Base-by-base conservation (phyloP, 2,113 vertebrate genomes). In the Pipa parva region DNA sequence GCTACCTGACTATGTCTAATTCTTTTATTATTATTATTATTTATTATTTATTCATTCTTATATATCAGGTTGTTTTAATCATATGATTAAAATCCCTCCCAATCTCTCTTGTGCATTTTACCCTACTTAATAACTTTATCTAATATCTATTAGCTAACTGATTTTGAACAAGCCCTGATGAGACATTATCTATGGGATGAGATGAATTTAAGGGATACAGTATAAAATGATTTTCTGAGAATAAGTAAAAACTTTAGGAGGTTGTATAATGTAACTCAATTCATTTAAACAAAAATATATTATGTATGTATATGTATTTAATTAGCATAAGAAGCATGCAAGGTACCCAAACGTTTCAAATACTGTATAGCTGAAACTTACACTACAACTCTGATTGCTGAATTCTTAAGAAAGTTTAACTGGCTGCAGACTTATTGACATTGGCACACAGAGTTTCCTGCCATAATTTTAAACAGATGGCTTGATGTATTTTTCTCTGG, bases 381-480 rank as follows among this genome's bases (percentile, higher is more conserved):
- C n/a, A 63, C 22, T 63, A 29, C 37, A 52, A 29, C 46, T 60
- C 57, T 70, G 48, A 60, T 70, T 70, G 45, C 31, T 60, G 66
- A 70, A 70, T 70, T 61, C 66, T 61, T 52, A 26, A 29, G 25
- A 70, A 70, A 54, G 27, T 61, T n/a, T 61, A 28, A 58, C 57
- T 31, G 49, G 66, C 36, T 45, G n/a, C n/a, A 26, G 60, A 11
- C n/a, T 46, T 70, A 60, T 70, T 70, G 49, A 61, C 54, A 48
- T 54, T 70, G 66, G 66, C 66, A 61, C 13, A 54, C 46, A 18
- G 21, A 61, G 66, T 42, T 70, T 70, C 58, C 66, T 70, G 66
- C 54, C 57, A 54, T 61, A 52, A 70, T 70, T 54, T 70, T 36
- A 61, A 70, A 61, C 66, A 70, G 66, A 70, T 70, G 66, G 46